These are phyloP conservation scores for Otolemur crassicaudatus DNA, from an alignment of 2,797 vertebrate genomes.

Conservation along the genomic window DNA sequence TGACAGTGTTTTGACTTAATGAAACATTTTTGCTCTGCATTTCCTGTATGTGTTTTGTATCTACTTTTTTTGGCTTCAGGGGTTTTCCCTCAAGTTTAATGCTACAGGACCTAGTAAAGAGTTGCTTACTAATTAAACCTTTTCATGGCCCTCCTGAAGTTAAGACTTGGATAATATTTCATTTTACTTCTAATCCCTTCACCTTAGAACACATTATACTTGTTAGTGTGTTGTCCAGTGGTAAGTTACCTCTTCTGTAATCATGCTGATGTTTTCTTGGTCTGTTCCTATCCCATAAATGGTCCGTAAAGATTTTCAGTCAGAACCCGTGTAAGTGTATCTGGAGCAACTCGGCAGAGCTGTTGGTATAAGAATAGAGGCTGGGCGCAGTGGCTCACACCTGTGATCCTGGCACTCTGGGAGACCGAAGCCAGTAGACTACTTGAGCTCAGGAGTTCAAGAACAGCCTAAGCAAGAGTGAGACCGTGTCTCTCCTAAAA, in stretches of 20 bases:
- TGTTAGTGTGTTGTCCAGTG: background rate
- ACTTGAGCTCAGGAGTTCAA: no score
- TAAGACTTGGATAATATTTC: background rate
- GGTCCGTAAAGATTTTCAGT: background rate
- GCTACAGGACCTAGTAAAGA: background rate
- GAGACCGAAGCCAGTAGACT: no score
- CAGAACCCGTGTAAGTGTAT: background rate
- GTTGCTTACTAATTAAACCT: background rate
- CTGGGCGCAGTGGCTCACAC: no score
- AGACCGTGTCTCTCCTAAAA: no score
- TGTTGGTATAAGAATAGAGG: background rate
- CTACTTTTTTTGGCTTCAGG: background rate
- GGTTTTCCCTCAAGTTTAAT: slow-evolving; percentile 15
- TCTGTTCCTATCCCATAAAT: background rate
- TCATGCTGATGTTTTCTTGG: background rate
- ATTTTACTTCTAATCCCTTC: background rate
- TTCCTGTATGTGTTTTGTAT: slow-evolving; percentile 21
- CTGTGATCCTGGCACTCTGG: no score
- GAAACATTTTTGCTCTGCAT: background rate
- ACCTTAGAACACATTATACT: background rate
- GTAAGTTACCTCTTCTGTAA: background rate
- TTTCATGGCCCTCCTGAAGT: background rate
- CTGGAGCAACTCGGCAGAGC: background rate
- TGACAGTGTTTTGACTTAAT: slow-evolving; percentile 42
- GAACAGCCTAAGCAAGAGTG: no score